Base-by-base conservation (phyloP, 2,888 invertebrate species). In the Margaritifera margaritifera region DNA sequence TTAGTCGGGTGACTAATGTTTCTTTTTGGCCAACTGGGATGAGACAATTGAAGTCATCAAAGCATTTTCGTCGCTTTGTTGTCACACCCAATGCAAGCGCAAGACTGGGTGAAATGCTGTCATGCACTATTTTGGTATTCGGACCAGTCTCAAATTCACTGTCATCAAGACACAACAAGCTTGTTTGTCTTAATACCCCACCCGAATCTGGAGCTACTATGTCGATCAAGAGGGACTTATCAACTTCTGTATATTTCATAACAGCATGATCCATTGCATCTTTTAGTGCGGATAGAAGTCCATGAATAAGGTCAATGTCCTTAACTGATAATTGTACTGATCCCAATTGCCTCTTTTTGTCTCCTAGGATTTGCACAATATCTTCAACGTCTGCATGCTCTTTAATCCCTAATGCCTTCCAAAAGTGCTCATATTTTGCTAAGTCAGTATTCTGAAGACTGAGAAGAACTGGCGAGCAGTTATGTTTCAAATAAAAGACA, bases 1-100 rank as follows among this genome's bases (percentile, higher is more conserved):
- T 81, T 22, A 87, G 73, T 42, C 85, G 69, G 50, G 76, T 81
- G 15, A 84, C 80, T 27, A 87, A 72, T 42, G 78, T 75, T 62
- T 87, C 86, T 51, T 74, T 73, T 66, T 86, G 87, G 8, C 87
- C 86, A 73, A 87, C 86, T 8, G 81, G 78, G n/a, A 80, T 61
- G n/a, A n/a, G 22, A 15, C 51, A 18, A 20, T n/a, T 22, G 42
- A 24, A 20, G 6, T 61, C 61, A 5, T 19, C 50, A 19, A 52
- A 8, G 20, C 65, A 42, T 42, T 42, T 42, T 22, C 62, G n/a
- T 61, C 55, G 56, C 25, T 70, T 69, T 25, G 72, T 68, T 27
- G 64, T 74, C 1, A 79, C 71, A 20, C 78, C 79, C 6, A 85
- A 72, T 63, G 69, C 76, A 67, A 77, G 79, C 42, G 82, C 82